Evolutionary conservation across 2,797 vertebrate genomes (phyloP), one percentile per base, ranked within the genome.

Genomic region (Argya squamiceps): DNA sequence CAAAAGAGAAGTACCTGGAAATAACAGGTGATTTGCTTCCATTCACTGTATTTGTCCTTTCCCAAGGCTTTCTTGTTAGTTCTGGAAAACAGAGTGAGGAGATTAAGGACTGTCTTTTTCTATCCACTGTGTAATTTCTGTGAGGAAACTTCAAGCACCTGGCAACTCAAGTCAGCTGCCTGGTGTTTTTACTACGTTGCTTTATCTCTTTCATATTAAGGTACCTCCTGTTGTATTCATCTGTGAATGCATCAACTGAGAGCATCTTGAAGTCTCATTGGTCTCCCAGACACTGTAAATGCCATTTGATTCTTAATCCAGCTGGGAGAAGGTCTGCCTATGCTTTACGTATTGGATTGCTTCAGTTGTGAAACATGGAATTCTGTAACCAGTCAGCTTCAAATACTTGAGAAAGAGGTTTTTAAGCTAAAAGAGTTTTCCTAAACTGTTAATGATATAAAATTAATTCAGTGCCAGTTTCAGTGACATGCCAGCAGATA

Each of bases 21-120:
- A 99, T 99, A 93, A 99, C 99, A 84, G 99, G 99, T 46, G 99
- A 99, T 97, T 99, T 99, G 99, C 99, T 99, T 98, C 99, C 99
- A 62, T 99, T 99, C 98, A 99, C 98, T 88, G 99, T 99, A 95
- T 99, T 99, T 92, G 99, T 98, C 98, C 99, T 98, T 97, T 99
- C 99, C 99, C 99, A 99, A 91, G 99, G 99, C 97, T 99, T 99
- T 97, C 99, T 99, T 93, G 99, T 98, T 98, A 99, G 98, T 97
- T 99, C 99, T 98, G 96, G 52, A 97, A 92, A 97, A 97, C 29
- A 96, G 2, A 95, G 80, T 3, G 11, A 89, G 7, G 47, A 71
- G 34, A 92, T 89, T 46, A 73, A 83, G 75, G 92, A 4, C 2
- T 4, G 1, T 13, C 10, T n/a, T 83, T 80, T 89, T 80, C 37